phyloP scores from a whole-genome alignment of 2,797 vertebrate genomes.

The Myiothlypis chrysogaster region DNA sequence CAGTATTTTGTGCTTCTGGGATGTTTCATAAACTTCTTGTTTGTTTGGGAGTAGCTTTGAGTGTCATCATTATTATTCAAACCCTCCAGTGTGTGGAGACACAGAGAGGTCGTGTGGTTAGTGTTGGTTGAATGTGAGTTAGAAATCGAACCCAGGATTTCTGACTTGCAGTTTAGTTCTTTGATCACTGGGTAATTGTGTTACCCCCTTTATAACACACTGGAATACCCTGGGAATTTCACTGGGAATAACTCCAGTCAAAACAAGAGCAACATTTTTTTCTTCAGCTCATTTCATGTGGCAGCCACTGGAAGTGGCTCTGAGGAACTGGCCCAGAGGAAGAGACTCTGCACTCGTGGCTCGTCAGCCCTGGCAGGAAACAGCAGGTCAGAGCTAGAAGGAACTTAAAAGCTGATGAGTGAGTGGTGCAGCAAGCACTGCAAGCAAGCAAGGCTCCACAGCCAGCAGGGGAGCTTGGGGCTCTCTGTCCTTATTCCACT shows the following conservation, averaged over 20 bases:
- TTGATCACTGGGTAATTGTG: neutral
- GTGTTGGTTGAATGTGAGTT: neutral
- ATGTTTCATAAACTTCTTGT: neutral
- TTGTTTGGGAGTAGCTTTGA: neutral
- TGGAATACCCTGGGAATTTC: neutral
- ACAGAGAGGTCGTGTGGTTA: neutral
- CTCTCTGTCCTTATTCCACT: neutral
- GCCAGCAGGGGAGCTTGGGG: neutral
- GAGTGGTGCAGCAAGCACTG: neutral
- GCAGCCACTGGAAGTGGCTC: neutral
- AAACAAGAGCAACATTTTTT: neutral
- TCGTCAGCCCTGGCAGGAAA: slow-evolving; percentile 12
- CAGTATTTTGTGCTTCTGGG: neutral
- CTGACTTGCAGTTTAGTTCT: neutral
- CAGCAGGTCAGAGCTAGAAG: neutral
- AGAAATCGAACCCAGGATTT: slow-evolving; percentile 26
- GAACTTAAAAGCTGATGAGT: neutral
- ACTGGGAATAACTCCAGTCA: neutral
- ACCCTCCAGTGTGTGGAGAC: neutral
- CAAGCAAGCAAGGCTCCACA: neutral
- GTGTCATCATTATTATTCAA: neutral
- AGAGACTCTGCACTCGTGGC: neutral
- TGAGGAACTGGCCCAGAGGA: neutral
- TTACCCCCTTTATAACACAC: neutral
- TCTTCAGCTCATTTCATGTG: neutral